Evolutionary conservation across 2,888 invertebrate species (phyloP).

Genomic region (Myathropa florea): DNA sequence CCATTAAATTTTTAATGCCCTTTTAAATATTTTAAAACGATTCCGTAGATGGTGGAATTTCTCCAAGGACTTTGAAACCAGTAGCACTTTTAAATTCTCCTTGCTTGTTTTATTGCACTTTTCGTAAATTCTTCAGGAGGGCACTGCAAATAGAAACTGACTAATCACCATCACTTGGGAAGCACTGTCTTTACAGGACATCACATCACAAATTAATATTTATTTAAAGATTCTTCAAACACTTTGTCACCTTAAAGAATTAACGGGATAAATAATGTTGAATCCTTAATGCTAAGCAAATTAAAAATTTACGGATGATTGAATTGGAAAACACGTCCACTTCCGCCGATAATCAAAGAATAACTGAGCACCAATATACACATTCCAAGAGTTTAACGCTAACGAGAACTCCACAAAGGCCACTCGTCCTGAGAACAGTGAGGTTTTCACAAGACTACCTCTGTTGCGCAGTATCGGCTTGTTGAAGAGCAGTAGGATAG

Average conservation of each 20-base stretch:
- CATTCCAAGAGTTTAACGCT: conserved; percentile 65
- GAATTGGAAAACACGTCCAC: conserved; percentile 71
- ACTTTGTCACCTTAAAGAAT: background rate
- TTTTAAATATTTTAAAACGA: conserved; percentile 64
- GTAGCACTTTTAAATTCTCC: conserved; percentile 51
- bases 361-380: conserved; percentile 71
- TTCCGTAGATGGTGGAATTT: conserved; percentile 33
- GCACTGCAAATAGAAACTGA: background rate
- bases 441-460: background rate
- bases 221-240: background rate
- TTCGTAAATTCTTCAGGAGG: conserved; percentile 18
- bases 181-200: background rate
- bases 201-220: background rate
- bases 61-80: conserved; percentile 43
- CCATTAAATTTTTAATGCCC: conserved; percentile 67
- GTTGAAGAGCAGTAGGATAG: conserved; percentile 24
- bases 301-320: conserved; percentile 53
- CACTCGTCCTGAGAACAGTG: conserved; percentile 2
- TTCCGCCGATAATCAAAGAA: conserved; percentile 73
- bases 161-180: conserved; percentile 8
- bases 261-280: conserved; percentile 19
- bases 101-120: conserved; percentile 47
- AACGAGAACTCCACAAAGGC: conserved; percentile 35
- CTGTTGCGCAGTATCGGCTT: conserved; percentile 44
- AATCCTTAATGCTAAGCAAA: conserved; percentile 36